phyloP scores from a whole-genome alignment of 2,113 vertebrate species.

The Urocolius indicus region DNA sequence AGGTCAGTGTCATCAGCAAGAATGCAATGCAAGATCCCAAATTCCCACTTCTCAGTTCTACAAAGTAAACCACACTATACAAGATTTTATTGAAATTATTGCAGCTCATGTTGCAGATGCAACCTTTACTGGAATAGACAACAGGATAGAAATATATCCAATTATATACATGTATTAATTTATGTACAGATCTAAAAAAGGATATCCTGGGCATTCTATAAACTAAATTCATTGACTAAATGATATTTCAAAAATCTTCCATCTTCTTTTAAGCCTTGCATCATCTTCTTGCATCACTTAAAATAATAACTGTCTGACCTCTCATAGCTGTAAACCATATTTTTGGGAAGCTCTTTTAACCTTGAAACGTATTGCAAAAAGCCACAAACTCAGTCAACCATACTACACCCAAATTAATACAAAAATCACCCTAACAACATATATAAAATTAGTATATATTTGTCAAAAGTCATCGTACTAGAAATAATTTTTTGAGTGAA shows the following conservation, averaged over 20 bases:
- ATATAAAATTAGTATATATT: not conserved
- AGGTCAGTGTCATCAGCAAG: not conserved
- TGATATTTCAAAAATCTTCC: not conserved
- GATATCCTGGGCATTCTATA: not conserved
- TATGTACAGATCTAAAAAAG: not conserved
- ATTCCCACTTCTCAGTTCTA: not conserved
- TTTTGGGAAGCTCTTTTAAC: not conserved
- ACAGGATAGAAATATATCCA: not conserved
- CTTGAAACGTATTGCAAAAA: not conserved
- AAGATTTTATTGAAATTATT: not conserved
- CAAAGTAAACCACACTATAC: not conserved
- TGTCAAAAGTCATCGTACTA: not conserved
- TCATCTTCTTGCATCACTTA: not conserved
- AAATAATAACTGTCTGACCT: not conserved
- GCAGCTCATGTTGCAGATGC: not conserved
- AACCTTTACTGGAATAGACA: not conserved
- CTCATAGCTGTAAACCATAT: not conserved
- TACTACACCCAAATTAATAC: not conserved
- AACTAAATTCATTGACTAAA: not conserved
- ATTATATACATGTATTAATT: not conserved
- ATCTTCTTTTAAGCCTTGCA: constrained; percentile 1
- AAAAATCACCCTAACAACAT: not conserved
- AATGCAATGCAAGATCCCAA: not conserved
- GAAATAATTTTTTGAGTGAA: not conserved
- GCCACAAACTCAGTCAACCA: not conserved